Evolutionary conservation across 2,113 vertebrate species (phyloP).

Genomic region (Coreoperca whiteheadi): DNA sequence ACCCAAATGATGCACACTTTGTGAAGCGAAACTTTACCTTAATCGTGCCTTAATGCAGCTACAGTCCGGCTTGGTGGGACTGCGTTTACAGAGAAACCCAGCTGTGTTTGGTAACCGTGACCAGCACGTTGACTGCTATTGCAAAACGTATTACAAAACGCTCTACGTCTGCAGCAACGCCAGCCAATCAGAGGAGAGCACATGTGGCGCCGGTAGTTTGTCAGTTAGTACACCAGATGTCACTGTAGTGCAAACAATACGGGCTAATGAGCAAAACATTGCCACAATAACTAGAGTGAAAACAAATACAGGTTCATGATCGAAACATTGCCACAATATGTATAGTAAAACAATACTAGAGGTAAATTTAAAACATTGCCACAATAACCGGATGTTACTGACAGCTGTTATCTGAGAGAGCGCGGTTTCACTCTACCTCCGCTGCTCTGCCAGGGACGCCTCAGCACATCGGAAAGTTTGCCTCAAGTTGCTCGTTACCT

Average conservation of each 20-base stretch:
- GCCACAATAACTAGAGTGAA: not conserved
- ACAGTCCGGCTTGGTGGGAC: accelerated
- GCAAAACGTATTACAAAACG: conserved; percentile 59
- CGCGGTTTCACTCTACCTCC: not conserved
- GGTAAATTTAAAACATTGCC: too few species aligned
- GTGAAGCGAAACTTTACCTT: not conserved
- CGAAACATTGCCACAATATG: not conserved
- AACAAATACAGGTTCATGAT: not conserved
- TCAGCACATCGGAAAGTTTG: not conserved
- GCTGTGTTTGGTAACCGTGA: conserved; percentile 73
- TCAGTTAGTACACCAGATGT: conserved; percentile 41
- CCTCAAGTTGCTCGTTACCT: not conserved
- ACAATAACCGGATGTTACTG: not conserved
- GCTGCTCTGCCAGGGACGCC: not conserved
- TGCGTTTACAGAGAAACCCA: accelerated
- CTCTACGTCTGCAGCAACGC: conserved; percentile 14
- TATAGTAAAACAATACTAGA: too few species aligned
- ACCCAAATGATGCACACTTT: not conserved
- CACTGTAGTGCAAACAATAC: not conserved
- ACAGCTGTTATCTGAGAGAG: too few species aligned
- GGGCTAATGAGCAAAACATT: too few species aligned
- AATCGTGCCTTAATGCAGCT: accelerated
- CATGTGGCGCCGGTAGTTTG: not conserved
- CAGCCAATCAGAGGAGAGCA: conserved; percentile 59
- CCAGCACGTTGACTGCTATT: not conserved